Evolutionary conservation across 2,113 vertebrate species (phyloP).

Genomic region (Pandion haliaetus): DNA sequence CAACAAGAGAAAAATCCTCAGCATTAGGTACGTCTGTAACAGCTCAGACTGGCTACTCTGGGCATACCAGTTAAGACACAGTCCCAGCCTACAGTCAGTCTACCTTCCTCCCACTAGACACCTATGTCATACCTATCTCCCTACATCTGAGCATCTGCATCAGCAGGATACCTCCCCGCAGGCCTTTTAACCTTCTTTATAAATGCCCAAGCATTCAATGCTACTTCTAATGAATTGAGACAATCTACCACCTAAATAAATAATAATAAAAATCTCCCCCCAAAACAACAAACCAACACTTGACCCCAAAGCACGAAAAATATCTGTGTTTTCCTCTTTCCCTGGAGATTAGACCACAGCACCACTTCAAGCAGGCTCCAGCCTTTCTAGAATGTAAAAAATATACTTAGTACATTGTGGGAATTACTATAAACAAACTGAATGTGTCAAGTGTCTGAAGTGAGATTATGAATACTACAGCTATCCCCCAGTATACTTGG

Average conservation of each 20-base stretch:
- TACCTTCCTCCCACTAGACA: not conserved
- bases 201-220: not conserved
- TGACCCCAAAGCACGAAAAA: not conserved
- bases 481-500: not conserved
- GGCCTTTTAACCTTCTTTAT: not conserved
- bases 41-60: not conserved
- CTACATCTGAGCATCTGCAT: not conserved
- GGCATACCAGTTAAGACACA: not conserved
- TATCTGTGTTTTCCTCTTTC: not conserved
- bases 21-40: not conserved
- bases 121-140: not conserved
- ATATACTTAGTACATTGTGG: not conserved
- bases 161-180: not conserved
- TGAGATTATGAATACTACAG: not conserved
- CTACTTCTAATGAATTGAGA: not conserved
- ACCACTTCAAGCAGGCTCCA: not conserved
- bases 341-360: not conserved
- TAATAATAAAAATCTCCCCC: accelerated
- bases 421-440: not conserved
- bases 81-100: not conserved
- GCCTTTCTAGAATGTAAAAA: not conserved
- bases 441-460: not conserved
- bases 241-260: not conserved
- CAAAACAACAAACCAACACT: not conserved
- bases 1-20: not conserved